Evolutionary conservation across 2,797 vertebrate species (phyloP).

Genomic region (Coluber constrictor): DNA sequence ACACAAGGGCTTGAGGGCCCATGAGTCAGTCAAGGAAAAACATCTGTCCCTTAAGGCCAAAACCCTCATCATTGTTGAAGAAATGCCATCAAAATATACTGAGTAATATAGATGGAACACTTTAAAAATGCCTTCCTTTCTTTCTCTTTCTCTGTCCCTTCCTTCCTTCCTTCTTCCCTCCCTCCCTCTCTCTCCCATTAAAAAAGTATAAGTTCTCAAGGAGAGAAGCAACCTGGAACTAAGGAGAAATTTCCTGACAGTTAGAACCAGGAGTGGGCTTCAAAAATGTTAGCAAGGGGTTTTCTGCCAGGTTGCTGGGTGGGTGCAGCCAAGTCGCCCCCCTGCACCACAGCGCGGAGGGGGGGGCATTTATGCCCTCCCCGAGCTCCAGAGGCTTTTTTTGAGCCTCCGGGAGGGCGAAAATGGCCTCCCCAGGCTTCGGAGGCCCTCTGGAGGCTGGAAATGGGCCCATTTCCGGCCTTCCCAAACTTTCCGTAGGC

Average conservation of each 20-base stretch:
- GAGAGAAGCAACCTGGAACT: too few species aligned
- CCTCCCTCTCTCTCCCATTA: not conserved
- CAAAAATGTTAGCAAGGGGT: too few species aligned
- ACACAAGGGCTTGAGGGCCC: not conserved
- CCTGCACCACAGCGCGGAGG: fast-evolving
- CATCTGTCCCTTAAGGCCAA: not conserved
- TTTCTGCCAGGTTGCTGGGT: too few species aligned
- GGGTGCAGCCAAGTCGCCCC: fast-evolving
- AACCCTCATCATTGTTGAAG: not conserved
- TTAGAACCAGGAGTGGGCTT: not conserved
- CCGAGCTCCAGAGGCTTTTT: fast-evolving
- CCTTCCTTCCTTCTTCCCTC: not conserved
- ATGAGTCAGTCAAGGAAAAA: not conserved
- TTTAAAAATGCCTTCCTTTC: not conserved
- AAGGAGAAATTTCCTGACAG: too few species aligned
- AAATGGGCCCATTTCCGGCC: too few species aligned
- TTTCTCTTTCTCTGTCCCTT: not conserved
- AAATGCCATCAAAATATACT: not conserved
- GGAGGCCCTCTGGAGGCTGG: too few species aligned
- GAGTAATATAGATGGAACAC: not conserved
- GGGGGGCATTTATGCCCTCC: too few species aligned
- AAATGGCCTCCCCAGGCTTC: too few species aligned
- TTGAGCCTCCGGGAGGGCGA: too few species aligned
- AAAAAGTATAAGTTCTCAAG: not conserved
- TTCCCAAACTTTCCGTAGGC: too few species aligned